Evolutionary conservation across 2,797 vertebrate genomes (phyloP).

Genomic region (Enteromius paludinosus): DNA sequence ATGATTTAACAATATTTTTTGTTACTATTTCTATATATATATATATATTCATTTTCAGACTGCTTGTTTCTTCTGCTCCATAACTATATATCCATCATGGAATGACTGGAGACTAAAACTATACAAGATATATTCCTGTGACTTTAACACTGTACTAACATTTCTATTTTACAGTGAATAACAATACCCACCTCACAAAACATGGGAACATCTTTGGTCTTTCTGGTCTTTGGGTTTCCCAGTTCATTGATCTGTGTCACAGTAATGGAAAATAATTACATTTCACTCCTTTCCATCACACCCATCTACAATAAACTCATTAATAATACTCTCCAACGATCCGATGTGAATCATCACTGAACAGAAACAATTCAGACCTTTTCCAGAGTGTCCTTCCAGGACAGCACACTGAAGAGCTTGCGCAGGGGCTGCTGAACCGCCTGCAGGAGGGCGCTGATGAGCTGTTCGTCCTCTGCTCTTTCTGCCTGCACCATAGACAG

Average conservation of each 20-base stretch:
- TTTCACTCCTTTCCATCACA: neutral
- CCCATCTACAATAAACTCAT: neutral
- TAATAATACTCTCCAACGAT: neutral
- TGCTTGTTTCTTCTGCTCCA: neutral
- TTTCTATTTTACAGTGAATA: neutral
- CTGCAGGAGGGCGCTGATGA: conserved; percentile 72
- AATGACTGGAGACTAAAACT: neutral
- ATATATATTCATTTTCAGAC: neutral
- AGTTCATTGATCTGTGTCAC: conserved; percentile 73
- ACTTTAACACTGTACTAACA: neutral
- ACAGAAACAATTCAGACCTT: conserved; percentile 75
- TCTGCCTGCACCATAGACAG: conserved; percentile 79
- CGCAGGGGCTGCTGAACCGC: conserved; percentile 81
- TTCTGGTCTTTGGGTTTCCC: conserved; percentile 75
- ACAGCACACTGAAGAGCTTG: conserved; percentile 82
- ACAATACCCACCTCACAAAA: conserved; percentile 73
- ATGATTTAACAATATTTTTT: neutral
- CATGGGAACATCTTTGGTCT: conserved; percentile 61
- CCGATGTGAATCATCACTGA: neutral
- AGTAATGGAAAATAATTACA: neutral
- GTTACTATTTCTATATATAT: neutral
- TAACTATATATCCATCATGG: neutral
- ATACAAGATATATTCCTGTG: neutral
- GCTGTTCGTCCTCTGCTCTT: conserved; percentile 78
- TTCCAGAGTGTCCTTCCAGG: conserved; percentile 74